Percentiles rank a stretch among this genome's conserved stretches.
Evolutionary conservation across 2,888 invertebrate genomes (phyloP).

Genomic region (Teinopalpus imperialis): DNA sequence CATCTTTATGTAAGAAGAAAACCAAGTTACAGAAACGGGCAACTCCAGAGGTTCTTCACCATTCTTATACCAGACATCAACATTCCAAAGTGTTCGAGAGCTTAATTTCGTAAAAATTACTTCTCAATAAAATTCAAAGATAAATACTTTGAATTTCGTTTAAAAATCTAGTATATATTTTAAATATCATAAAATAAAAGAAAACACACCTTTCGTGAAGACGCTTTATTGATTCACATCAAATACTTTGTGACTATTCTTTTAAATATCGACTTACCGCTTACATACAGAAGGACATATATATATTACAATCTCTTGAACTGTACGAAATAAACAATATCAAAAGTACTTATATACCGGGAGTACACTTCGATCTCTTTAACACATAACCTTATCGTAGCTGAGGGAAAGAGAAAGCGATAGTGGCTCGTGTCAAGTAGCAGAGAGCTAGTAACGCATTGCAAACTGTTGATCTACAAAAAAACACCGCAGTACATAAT

Average conservation of each 20-base stretch:
- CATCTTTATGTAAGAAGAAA: too few relatives aligned
- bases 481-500: background rate
- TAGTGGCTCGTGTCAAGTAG: background rate
- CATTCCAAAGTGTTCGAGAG: too few relatives aligned
- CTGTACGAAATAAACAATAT: conserved; percentile 1
- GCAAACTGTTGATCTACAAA: background rate
- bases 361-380: conserved; percentile 1
- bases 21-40: too few relatives aligned
- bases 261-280: conserved; percentile 20
- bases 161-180: too few relatives aligned
- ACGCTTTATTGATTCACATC: conserved; percentile 17
- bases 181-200: too few relatives aligned
- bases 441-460: conserved; percentile 10
- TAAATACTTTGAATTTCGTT: too few relatives aligned
- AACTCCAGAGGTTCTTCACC: too few relatives aligned
- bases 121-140: too few relatives aligned
- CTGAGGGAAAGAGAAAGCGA: conserved; percentile 11
- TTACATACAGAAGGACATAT: conserved; percentile 19
- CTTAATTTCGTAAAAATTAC: too few relatives aligned
- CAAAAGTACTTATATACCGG: conserved; percentile 3
- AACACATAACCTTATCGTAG: background rate
- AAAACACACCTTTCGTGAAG: too few relatives aligned
- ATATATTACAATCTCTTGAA: conserved; percentile 13
- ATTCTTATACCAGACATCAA: too few relatives aligned
- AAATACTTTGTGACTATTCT: conserved; percentile 19